Evolutionary conservation across 2,888 invertebrate genomes (phyloP), one percentile per base, ranked within the genome.

Genomic region (Eilema caniola): DNA sequence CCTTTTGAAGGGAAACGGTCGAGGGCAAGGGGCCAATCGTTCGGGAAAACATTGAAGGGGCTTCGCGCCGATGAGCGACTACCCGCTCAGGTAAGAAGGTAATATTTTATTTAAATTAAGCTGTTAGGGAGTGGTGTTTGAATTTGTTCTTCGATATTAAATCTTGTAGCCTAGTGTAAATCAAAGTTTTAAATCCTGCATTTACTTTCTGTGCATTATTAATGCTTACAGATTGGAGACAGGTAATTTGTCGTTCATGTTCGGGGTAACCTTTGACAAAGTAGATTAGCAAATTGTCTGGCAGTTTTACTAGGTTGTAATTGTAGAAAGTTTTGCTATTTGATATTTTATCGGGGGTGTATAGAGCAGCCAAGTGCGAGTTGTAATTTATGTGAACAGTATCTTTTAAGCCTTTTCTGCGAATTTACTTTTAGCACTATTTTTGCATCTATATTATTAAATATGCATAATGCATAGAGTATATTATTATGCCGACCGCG

Each of bases 61-160:
- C 87, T 88, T 86, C 79, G 85, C 81, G 80, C 83, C 88, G 86
- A 89, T 88, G 89, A 89, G 86, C 84, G 85, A 87, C 85, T 86
- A 83, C 84, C 83, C 84, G 79, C 81, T 73, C 86, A 89, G 88
- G 88, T 89, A 88, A 86, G 85, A 85, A 85, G 84, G 86, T 86
- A 86, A 91, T 92, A 90, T 90, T 90, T 91, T 91, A 92, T 92
- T 91, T 86, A 91, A 90, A 92, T 92, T 86, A 88, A 89, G 84
- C 86, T 81, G 86, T 85, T 83, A 81, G 82, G 82, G 82, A 82
- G 73, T 78, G 85, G 77, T 84, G 85, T 87, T 85, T 83, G 86
- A 84, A 88, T 89, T 89, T 88, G 88, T 87, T 86, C 77, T 83
- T 83, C 81, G 79, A 79, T 82, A 85, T 85, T 85, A 84, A 81